phyloP scores from a whole-genome alignment of 2,797 vertebrate species.

The Fistularia tabacaria region DNA sequence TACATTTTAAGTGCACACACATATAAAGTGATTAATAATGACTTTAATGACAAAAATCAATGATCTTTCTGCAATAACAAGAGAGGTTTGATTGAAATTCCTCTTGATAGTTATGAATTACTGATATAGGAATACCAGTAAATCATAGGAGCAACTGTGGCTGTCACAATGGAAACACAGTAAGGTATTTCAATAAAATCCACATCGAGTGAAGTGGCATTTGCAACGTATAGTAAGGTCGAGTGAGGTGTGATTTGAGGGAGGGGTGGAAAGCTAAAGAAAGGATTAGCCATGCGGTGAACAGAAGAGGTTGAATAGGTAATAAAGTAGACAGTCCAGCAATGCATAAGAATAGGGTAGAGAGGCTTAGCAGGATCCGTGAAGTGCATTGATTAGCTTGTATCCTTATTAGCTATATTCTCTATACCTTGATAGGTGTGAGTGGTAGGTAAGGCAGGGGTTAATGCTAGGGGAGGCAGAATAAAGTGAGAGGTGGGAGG shows the following conservation, averaged over 20 bases:
- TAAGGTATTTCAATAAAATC: slow-evolving; percentile 45
- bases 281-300: slow-evolving; percentile 64
- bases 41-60: too few relatives aligned
- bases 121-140: too few relatives aligned
- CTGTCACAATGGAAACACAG: too few relatives aligned
- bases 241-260: slow-evolving; percentile 42
- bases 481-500: slow-evolving; percentile 8
- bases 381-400: slow-evolving; percentile 66
- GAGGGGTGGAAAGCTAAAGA: slow-evolving; percentile 53
- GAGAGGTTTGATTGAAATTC: too few relatives aligned
- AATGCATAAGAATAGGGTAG: slow-evolving; percentile 66
- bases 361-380: slow-evolving; percentile 61
- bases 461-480: background rate
- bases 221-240: slow-evolving; percentile 47
- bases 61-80: too few relatives aligned
- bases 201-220: slow-evolving; percentile 35
- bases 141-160: too few relatives aligned
- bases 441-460: background rate
- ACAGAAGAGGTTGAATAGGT: slow-evolving; percentile 59
- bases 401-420: slow-evolving; percentile 62
- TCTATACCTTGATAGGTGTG: slow-evolving; percentile 36
- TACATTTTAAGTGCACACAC: too few relatives aligned
- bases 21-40: too few relatives aligned
- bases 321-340: slow-evolving; percentile 60
- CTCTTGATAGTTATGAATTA: too few relatives aligned